phyloP scores from a whole-genome alignment of 2,797 vertebrate species.

The Lateolabrax maculatus region DNA sequence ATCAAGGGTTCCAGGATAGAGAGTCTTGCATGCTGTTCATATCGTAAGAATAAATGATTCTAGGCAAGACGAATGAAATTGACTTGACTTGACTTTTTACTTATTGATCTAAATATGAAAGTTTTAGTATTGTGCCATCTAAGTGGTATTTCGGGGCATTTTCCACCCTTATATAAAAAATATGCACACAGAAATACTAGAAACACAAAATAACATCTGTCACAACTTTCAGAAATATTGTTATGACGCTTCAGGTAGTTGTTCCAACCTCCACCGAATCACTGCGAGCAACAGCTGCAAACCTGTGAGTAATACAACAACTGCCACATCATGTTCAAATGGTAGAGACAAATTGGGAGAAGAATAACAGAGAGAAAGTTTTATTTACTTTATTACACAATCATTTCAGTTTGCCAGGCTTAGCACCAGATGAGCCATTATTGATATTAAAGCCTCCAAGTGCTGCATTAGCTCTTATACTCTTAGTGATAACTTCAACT shows the following conservation, averaged over 20 bases:
- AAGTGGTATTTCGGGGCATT: neutral
- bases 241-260: neutral
- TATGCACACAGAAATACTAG: neutral
- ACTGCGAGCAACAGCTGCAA: slow-evolving; percentile 5
- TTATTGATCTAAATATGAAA: neutral
- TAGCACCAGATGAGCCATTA: slow-evolving; percentile 11
- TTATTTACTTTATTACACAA: neutral
- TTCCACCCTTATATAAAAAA: neutral
- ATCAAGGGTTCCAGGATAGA: neutral
- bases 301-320: slow-evolving; percentile 4
- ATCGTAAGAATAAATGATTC: neutral
- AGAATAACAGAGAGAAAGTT: neutral
- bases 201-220: neutral
- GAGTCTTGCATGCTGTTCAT: neutral
- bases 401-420: neutral
- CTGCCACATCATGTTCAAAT: slow-evolving; percentile 1
- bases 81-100: neutral
- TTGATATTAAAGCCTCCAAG: slow-evolving; percentile 17
- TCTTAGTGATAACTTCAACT: slow-evolving; percentile 26
- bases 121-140: neutral
- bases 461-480: slow-evolving; percentile 35
- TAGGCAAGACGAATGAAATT: neutral
- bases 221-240: too few relatives aligned
- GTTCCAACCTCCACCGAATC: slow-evolving; percentile 23
- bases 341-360: neutral